Conservation (phyloP, 35 echinoderm and acorn worm species). For the Heliocidaris tuberculata region DNA sequence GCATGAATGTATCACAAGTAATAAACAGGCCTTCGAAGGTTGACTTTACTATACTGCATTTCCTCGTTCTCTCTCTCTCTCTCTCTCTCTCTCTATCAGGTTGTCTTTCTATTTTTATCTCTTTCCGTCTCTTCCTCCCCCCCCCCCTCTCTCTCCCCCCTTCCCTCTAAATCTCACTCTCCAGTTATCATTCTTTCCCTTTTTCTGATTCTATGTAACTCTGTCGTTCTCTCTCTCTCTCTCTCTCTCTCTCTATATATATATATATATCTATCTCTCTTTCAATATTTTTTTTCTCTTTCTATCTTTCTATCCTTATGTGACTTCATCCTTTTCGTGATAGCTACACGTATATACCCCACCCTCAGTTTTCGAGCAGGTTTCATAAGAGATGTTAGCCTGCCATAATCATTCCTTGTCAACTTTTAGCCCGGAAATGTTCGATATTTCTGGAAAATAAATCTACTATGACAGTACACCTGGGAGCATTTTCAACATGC, state of each 20-base stretch:
- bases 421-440: slow-evolving; percentile 16
- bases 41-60: too few species aligned
- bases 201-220: neutral
- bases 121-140: too few species aligned
- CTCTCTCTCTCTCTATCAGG: too few species aligned
- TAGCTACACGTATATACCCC: neutral
- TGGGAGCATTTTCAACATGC: slow-evolving; percentile 8
- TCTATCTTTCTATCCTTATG: neutral
- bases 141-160: too few species aligned
- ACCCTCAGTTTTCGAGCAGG: neutral
- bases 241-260: neutral
- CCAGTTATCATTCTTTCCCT: neutral
- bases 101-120: too few species aligned
- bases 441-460: slow-evolving; percentile 3
- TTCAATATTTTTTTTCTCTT: too few species aligned
- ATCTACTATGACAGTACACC: neutral
- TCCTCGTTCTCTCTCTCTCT: too few species aligned
- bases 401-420: neutral
- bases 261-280: too few species aligned
- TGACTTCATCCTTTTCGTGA: neutral
- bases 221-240: too few species aligned
- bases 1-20: too few species aligned
- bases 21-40: too few species aligned
- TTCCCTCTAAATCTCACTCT: too few species aligned
- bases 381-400: neutral